A percentile compares a stretch with the other conserved stretches of the same genome.
Conservation (phyloP, 2,113 vertebrate species). For the Colinus virginianus region DNA sequence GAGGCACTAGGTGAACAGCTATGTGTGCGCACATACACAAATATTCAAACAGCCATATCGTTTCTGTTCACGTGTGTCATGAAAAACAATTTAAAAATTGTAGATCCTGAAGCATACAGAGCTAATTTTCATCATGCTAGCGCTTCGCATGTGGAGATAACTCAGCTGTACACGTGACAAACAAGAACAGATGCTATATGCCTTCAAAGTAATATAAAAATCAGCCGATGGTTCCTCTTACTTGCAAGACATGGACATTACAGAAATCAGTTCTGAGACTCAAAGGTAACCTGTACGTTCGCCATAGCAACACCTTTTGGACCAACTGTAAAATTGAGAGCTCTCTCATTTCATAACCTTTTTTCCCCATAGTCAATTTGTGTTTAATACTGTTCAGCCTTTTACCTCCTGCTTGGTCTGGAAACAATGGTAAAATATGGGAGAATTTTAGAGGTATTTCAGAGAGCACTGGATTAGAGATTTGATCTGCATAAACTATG, state of each 20-base stretch:
- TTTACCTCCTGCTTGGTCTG: conserved; percentile 14
- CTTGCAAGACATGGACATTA: background rate
- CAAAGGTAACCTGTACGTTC: background rate
- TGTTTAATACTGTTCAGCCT: background rate
- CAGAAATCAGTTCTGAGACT: background rate
- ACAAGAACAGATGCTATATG: background rate
- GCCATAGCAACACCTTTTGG: background rate
- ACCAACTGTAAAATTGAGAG: background rate
- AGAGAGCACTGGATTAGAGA: conserved; percentile 17
- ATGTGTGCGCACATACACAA: background rate
- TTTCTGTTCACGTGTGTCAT: background rate
- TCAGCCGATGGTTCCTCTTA: background rate
- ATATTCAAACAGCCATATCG: background rate
- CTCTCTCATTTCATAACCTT: background rate
- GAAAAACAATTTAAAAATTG: background rate
- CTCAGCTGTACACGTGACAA: background rate
- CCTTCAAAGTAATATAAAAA: background rate
- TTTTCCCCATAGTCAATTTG: background rate
- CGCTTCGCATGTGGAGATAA: background rate
- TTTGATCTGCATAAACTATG: background rate
- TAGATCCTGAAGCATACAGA: background rate
- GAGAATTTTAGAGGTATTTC: conserved; percentile 1
- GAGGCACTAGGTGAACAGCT: background rate
- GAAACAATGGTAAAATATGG: conserved; percentile 18
- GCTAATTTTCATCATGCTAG: background rate